Evolutionary conservation across 2,888 invertebrate species (phyloP), one percentile per base, ranked within the genome.

Genomic region (Drosophila phalerata): DNA sequence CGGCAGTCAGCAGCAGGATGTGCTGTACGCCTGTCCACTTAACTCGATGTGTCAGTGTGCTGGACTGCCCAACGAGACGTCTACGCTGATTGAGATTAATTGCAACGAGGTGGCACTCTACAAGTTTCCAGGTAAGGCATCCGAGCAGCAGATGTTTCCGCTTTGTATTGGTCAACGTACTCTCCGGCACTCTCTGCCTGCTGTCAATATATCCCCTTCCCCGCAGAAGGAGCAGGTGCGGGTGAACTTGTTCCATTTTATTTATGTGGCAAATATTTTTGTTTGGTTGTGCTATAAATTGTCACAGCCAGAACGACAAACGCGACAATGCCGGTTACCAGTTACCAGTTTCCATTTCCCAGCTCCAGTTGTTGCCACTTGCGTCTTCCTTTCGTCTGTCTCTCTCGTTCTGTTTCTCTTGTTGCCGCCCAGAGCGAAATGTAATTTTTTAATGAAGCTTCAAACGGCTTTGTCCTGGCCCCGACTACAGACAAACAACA

Each of bases 21-120:
- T 92, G 71, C 81, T 92, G 40, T 93, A 92, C 73, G 89, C 92
- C 51, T 93, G 93, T 80, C 92, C 92, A 38, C 83, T 93, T 66
- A 93, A 93, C 77, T 92, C 92, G 68, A 92, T 93, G 92, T 93
- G 93, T 80, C 92, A 93, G 85, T 93, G 93, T 85, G 91, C 92
- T 28, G 92, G 92, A 6, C 74, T 93, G 83, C 92, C 93, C 69
- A 93, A 93, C 81, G 93, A 93, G 85, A 92, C 93, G 77, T 88
- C 91, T 73, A 92, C 92, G 48, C 82, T 92, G 87, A 91, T 93
- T 89, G 92, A 92, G 89, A 93, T 93, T 85, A 93, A 92, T 91
- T 93, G 93, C 90, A 92, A 92, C 83, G 92, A 92, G 78, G 93
- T 93, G 86, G 90, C 91, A 69, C 88, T 93, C 56, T 93, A 92